These are phyloP conservation scores for Mizuhopecten yessoensis DNA, from an alignment of 1,140 invertebrate genomes.

Conservation along the genomic window DNA sequence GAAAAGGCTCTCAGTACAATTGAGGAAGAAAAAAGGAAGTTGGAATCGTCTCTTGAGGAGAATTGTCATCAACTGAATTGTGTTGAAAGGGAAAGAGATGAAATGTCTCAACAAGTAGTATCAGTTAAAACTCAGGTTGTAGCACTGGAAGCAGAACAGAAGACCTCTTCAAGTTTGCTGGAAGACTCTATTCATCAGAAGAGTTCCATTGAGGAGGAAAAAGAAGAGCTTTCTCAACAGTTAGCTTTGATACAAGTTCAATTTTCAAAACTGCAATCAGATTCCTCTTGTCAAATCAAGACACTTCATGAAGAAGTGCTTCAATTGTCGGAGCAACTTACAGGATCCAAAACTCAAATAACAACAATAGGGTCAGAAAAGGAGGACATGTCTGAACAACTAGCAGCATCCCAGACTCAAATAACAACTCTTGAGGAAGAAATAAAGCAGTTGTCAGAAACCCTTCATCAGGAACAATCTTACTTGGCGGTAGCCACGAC, in stretches of 20 bases:
- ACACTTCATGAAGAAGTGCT: not conserved
- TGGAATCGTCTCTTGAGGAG: not conserved
- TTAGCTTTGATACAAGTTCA: not conserved
- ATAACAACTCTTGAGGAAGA: not conserved
- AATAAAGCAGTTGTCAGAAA: too few relatives aligned
- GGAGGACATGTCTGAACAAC: not conserved
- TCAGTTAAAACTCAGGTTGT: not conserved
- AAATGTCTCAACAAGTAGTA: not conserved
- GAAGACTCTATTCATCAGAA: not conserved
- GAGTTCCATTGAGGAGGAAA: not conserved
- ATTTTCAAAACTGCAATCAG: not conserved
- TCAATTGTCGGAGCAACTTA: not conserved
- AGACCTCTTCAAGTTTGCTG: not conserved
- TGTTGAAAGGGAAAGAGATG: constrained; percentile 30
- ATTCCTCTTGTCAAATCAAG: not conserved
- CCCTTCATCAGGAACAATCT: too few relatives aligned
- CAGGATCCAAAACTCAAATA: not conserved
- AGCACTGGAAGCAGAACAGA: not conserved
- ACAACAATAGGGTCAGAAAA: not conserved
- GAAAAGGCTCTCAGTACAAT: constrained; percentile 41
- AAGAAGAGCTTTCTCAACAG: not conserved
- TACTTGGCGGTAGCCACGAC: too few relatives aligned
- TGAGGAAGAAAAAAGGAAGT: constrained; percentile 19
- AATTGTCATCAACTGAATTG: not conserved
- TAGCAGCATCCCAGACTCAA: not conserved